These are phyloP conservation scores for Odontomyia ornata DNA, from an alignment of 2,888 invertebrate species.

Conservation along the genomic window DNA sequence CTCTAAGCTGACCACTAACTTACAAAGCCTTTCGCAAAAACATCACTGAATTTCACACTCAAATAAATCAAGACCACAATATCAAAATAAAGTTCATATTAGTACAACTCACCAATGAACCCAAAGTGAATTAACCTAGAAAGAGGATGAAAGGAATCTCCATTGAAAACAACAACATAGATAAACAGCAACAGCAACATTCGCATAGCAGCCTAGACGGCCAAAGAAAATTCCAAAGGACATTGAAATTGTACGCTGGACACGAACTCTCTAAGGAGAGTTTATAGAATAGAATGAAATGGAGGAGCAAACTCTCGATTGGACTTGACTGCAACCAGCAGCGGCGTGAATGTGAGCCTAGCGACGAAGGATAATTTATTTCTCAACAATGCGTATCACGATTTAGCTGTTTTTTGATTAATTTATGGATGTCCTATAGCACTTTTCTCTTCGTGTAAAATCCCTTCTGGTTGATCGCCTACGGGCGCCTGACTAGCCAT, in stretches of 20 bases:
- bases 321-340: neutral
- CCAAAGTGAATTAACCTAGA: no score
- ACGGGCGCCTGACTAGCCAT: constrained; percentile 34
- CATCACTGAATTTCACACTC: no score
- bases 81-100: no score
- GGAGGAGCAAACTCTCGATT: neutral
- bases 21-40: no score
- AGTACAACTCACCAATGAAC: no score
- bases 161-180: no score
- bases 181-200: no score
- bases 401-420: constrained; percentile 41
- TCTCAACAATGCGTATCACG: constrained; percentile 38
- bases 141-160: no score
- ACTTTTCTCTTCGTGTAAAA: constrained; percentile 31
- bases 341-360: no score
- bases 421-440: constrained; percentile 40
- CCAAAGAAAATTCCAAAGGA: constrained; percentile 5
- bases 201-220: neutral
- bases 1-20: no score
- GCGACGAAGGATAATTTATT: constrained; percentile 40
- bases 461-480: constrained; percentile 39
- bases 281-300: neutral
- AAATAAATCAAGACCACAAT: no score
- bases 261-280: neutral
- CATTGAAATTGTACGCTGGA: constrained; percentile 1